Conservation (phyloP, 64 coral and sea anemone genomes). For the Dendronephthya gigantea region DNA sequence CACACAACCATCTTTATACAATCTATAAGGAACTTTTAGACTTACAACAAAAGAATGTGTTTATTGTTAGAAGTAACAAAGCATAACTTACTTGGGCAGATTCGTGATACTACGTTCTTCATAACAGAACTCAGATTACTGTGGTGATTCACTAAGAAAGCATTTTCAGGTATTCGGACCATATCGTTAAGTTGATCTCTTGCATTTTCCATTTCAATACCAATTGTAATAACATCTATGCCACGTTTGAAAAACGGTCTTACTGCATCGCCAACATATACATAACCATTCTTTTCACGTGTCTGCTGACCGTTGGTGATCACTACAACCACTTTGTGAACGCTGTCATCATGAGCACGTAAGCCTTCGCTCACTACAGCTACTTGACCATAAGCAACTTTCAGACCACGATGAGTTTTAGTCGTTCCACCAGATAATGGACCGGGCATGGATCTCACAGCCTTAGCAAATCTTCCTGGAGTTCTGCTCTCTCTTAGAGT, state of each 20-base stretch:
- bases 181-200: neutral
- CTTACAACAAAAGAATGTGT: too few relatives aligned
- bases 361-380: neutral
- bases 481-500: neutral
- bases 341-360: neutral
- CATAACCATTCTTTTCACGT: neutral
- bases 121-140: neutral
- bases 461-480: neutral
- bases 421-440: neutral
- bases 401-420: neutral
- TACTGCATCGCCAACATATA: neutral
- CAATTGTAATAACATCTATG: neutral
- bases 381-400: neutral
- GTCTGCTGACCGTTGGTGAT: neutral
- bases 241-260: neutral
- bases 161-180: neutral
- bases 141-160: neutral
- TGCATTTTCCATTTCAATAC: neutral
- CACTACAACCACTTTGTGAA: neutral
- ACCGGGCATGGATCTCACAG: neutral
- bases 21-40: too few relatives aligned
- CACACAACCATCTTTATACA: too few relatives aligned
- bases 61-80: too few relatives aligned
- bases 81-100: slow-evolving; percentile 7
- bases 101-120: neutral